Conservation (phyloP, 92 coral and sea anemone species). For the Epizoanthus illoricatus region DNA sequence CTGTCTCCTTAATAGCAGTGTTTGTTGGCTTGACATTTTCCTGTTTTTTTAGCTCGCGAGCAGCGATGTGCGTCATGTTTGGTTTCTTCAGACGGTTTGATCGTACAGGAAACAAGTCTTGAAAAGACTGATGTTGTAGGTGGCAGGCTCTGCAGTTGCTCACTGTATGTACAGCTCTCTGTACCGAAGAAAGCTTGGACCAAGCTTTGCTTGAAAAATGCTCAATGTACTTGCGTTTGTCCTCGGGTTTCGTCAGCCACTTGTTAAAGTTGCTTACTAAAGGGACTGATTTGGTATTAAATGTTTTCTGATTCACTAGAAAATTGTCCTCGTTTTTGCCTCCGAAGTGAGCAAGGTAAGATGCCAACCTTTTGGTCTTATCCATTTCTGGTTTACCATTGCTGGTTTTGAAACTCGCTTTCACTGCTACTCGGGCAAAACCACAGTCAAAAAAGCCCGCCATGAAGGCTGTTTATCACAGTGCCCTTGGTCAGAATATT, state of each 20-base stretch:
- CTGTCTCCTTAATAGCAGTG: neutral
- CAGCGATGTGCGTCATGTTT: neutral
- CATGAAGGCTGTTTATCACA: neutral
- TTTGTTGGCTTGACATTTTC: neutral
- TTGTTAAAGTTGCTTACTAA: neutral
- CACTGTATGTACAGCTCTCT: neutral
- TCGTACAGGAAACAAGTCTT: constrained; percentile 7
- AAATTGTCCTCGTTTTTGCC: constrained; percentile 17
- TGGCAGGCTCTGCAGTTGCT: neutral
- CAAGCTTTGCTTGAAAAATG: constrained; percentile 23
- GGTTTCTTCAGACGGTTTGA: neutral
- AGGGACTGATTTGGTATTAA: constrained; percentile 2
- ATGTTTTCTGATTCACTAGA: neutral
- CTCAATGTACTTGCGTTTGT: constrained; percentile 1
- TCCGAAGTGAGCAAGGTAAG: constrained; percentile 11
- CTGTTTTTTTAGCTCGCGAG: neutral
- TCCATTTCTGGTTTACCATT: constrained; percentile 30
- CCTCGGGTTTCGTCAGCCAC: constrained; percentile 12
- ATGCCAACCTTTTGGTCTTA: constrained; percentile 7
- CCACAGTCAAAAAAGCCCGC: constrained; percentile 47
- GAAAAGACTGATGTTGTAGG: constrained; percentile 3
- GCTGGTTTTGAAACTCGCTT: constrained; percentile 29
- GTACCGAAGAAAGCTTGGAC: neutral
- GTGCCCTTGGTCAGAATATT: neutral
- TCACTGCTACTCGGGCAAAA: constrained; percentile 43